Evolutionary conservation across 2,797 vertebrate species (phyloP), one percentile per base, ranked within the genome.

Genomic region (Pterois miles): DNA sequence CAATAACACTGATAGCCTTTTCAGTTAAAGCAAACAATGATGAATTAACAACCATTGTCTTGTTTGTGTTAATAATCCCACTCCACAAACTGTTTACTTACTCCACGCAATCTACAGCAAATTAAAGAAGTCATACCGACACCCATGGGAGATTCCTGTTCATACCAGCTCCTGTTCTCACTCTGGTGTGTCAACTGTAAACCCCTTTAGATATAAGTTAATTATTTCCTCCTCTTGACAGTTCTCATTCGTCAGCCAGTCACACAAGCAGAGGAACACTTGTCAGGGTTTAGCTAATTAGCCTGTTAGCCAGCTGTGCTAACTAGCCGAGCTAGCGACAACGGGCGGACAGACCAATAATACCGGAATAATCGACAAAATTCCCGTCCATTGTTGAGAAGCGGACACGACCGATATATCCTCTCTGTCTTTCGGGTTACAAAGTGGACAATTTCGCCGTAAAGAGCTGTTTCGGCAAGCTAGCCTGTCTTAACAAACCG

Each of bases 271-370:
- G 59, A 66, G 65, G 58, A 63, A 38, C 80, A 82, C 71, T 89
- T 86, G 65, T 56, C 80, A 64, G 63, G 71, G 23, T 80, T 83
- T 81, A 88, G 85, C 86, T 75, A 52, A 73, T 78, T 80, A 89
- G 86, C 88, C 76, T 69, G 76, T 80, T 80, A 89, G 86, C 88
- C 65, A 2, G 27, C 58, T 23, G 60, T 64, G 88, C 91, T 91
- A 90, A 85, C 78, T 76, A 78, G 36, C 68, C 68, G 31, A 65
- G 70, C 59, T 58, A 40, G 27, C 22, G 63, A 58, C 64, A 36
- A 5, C 27, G 2, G 34, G 38, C 16, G 52, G 18, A 25, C 12
- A 31, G 16, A 50, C 12, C 63, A 76, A 54, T n/a, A 65, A 81
- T 13, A 66, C 34, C 12, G 62, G 4, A 72, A 3, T 59, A 80